These are phyloP conservation scores for Microdon myrmicae DNA, from an alignment of 2,888 invertebrate genomes.

Conservation along the genomic window DNA sequence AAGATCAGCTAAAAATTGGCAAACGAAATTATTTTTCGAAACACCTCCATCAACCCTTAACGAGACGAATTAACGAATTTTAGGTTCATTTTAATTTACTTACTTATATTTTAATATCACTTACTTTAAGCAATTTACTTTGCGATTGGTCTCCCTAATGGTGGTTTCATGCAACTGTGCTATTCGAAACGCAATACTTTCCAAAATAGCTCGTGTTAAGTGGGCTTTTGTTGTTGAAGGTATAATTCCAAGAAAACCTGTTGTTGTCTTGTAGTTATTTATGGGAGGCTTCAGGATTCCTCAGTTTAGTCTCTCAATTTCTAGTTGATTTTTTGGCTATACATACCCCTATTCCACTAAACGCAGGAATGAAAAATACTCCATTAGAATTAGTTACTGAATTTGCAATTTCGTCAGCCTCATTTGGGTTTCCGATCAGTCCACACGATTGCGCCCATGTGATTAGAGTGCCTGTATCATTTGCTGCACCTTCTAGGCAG, in stretches of 20 bases:
- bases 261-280: constrained; percentile 85
- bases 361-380: constrained; percentile 89
- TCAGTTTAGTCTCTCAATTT: background rate
- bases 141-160: constrained; percentile 74
- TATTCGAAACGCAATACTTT: constrained; percentile 85
- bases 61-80: constrained; percentile 5
- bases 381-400: constrained; percentile 79
- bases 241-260: constrained; percentile 78
- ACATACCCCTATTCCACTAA: constrained; percentile 85
- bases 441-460: constrained; percentile 84
- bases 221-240: constrained; percentile 82
- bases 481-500: constrained; percentile 86
- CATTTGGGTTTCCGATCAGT: constrained; percentile 73
- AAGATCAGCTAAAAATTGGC: constrained; percentile 87
- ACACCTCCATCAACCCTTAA: constrained; percentile 94
- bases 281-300: constrained; percentile 80
- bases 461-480: constrained; percentile 88
- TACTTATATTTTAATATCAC: background rate
- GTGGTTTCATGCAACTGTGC: constrained; percentile 81
- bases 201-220: constrained; percentile 83
- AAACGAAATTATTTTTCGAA: constrained; percentile 90
- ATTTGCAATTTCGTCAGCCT: constrained; percentile 75
- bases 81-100: constrained; percentile 2
- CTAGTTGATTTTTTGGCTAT: constrained; percentile 5
- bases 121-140: constrained; percentile 73